Base-by-base conservation (phyloP, 2,888 invertebrate species). In the Proisotoma minuta region DNA sequence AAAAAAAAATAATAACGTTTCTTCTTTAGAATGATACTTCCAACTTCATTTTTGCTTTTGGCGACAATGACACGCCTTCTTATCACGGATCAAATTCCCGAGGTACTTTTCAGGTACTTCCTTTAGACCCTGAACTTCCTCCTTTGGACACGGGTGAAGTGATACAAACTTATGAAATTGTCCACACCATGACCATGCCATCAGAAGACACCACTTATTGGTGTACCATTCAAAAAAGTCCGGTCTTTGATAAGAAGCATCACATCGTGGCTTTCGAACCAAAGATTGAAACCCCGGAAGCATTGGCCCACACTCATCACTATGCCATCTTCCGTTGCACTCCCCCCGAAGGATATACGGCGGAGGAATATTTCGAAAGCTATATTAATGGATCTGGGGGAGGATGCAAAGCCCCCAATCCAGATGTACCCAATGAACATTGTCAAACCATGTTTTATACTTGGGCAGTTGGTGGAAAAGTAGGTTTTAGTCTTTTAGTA, bases 221-320 rank as follows among this genome's bases (percentile, higher is more conserved):
- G 91, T 91, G 91, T 78, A 91, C 90, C 78, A 86, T 91, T 64
- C 87, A 90, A 78, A 87, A 86, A 77, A 84, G 86, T 0, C 90
- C 90, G 0, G 77, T 78, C 0, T 76, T 89, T 1, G 79, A 81
- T 0, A 79, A 78, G 18, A 90, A 89, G 75, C 88, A 90, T 75
- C 91, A 91, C 75, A 87, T 91, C 74, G 84, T 89, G 24, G 90
- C 91, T 71, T 62, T 62, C 27, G 48, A 50, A 15, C 29, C 62
- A 39, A 3, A 22, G 3, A 12, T 62, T 8, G 4, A 28, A 26
- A 48, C 40, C 34, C 39, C 40, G 3, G 18, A 39, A 23, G 65
- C 68, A 3, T 34, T 47, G 8, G 22, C 22, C 4, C 65, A 68
- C 29, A 56, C 59, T 1, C 68, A 68, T 47, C 68, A 68, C 20